Evolutionary conservation across 1,140 invertebrate species (phyloP), one percentile per base, ranked within the genome.

Genomic region (Drosophila pectinifera): DNA sequence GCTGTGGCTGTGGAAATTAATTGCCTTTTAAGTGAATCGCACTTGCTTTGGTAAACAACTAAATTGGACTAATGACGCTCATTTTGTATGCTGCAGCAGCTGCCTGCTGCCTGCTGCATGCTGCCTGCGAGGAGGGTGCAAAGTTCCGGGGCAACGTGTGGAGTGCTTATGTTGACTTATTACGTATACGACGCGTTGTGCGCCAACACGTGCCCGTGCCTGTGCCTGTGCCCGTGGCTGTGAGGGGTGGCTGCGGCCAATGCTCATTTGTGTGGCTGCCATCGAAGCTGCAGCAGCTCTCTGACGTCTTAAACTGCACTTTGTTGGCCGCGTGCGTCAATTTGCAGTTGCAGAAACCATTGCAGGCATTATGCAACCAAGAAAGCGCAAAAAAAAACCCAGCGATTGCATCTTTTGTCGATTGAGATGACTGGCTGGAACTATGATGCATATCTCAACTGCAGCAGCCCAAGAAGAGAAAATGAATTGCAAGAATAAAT

Each of bases 1-100:
- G 73, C 63, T 81, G 82, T 74, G 90, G 85, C 75, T 90, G 64
- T 77, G 69, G 73, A 91, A 85, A 91, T 91, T 91, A 91, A 91
- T 91, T 91, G 90, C 90, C 90, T 90, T 91, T 91, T 91, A 91
- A 91, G 90, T 91, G 90, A 91, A 91, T 91, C 90, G 88, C 90
- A 85, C 82, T 91, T 91, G 76, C 89, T 78, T 89, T 81, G 77
- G 89, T 85, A 89, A 89, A 89, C 84, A 91, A 91, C 88, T 89
- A 91, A 91, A 91, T 91, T 91, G 89, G 78, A 88, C 89, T 91
- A 91, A 91, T 91, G 89, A 91, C 83, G 89, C 89, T 91, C 84
- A 91, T 91, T 91, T 91, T 73, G 72, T 91, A 89, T 82, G 80
- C 89, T 58, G 62, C 63, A 57, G 48, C 34, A 65, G 51, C 39